Percentiles rank a stretch among this genome's conserved stretches.
Evolutionary conservation across 2,888 invertebrate species (phyloP).

Genomic region (Bombylius discolor): DNA sequence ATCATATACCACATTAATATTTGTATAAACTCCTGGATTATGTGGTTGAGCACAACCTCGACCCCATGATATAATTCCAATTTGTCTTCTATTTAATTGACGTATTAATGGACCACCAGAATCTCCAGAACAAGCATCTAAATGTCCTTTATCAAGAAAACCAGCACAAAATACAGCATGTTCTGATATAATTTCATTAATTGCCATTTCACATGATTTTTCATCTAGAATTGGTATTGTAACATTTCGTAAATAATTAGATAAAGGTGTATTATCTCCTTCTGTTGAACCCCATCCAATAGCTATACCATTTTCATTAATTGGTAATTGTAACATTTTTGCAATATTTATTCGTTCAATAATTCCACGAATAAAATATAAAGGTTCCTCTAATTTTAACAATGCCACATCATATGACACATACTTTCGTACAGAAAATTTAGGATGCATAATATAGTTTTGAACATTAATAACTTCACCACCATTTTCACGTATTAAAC

Average conservation of each 20-base stretch:
- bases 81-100: background rate
- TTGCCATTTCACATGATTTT: background rate
- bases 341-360: background rate
- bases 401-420: background rate
- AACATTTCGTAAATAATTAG: background rate
- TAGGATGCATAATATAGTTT: background rate
- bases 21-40: background rate
- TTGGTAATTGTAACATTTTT: too few relatives aligned
- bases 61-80: background rate
- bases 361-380: background rate
- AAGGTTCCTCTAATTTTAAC: background rate
- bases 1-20: background rate
- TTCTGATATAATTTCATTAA: too few relatives aligned
- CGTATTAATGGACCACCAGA: background rate
- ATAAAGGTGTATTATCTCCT: background rate
- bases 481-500: background rate
- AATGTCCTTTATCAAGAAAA: background rate
- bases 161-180: background rate
- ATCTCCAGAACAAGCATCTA: background rate
- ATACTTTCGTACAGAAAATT: too few relatives aligned
- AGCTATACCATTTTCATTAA: background rate
- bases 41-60: background rate
- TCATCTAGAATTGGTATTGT: background rate
- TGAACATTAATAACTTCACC: background rate
- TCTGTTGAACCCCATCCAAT: background rate